Percentiles rank a stretch among this genome's conserved stretches.
phyloP scores from a whole-genome alignment of 2,797 vertebrate species.

The Sebastes minor region DNA sequence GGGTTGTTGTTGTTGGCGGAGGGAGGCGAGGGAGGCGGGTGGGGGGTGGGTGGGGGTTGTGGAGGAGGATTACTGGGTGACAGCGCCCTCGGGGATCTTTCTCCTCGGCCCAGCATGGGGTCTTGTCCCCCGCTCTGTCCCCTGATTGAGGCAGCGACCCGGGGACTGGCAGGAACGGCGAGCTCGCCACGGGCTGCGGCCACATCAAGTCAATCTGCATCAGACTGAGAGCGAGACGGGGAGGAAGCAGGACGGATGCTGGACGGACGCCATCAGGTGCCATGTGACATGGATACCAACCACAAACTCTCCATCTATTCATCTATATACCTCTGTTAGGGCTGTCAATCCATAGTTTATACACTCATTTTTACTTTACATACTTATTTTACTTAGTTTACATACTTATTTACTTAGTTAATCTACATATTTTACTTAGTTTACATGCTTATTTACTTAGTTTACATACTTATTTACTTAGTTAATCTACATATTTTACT shows the following conservation, averaged over 20 bases:
- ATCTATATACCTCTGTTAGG: too few relatives aligned
- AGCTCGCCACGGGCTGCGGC: neutral
- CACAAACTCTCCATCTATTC: too few relatives aligned
- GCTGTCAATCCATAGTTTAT: too few relatives aligned
- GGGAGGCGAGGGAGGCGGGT: neutral
- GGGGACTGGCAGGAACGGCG: constrained; percentile 29
- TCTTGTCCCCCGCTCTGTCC: constrained; percentile 25
- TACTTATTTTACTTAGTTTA: too few relatives aligned
- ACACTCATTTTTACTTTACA: too few relatives aligned
- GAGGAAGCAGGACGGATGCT: neutral
- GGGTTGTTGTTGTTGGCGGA: neutral
- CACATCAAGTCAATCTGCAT: constrained; percentile 62
- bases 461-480: too few relatives aligned
- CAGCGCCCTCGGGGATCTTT: constrained; percentile 45
- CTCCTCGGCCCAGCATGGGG: constrained; percentile 27
- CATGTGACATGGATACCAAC: neutral
- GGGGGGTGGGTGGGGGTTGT: neutral
- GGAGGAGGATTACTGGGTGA: constrained; percentile 12
- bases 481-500: too few relatives aligned
- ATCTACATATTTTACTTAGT: too few relatives aligned
- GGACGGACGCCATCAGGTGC: constrained; percentile 18
- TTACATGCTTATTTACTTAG: too few relatives aligned
- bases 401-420: too few relatives aligned
- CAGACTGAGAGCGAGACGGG: constrained; percentile 14
- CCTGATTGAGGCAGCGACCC: constrained; percentile 19